Base-by-base conservation (phyloP, 2,888 invertebrate species). In the Heteropelma amictum region DNA sequence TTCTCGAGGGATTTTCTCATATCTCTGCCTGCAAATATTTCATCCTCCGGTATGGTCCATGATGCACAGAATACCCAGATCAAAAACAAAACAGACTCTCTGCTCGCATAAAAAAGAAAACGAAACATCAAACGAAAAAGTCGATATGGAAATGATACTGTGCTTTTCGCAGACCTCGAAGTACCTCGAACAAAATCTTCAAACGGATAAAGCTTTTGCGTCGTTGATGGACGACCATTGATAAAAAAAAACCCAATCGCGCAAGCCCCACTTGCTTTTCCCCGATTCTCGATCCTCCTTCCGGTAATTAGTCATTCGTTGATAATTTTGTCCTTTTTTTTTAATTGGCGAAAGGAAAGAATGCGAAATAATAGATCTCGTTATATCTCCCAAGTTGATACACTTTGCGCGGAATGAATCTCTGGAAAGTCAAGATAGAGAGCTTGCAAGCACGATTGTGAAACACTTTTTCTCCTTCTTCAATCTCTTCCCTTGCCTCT, bases 21-120 rank as follows among this genome's bases (percentile, higher is more conserved):
- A 67, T 67, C n/a, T n/a, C 67, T 67, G 54, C 60, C 26, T 54
- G 38, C 53, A 38, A 67, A 45, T 47, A 10, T 67, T 67, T 56
- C 10, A 58, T 49, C 56, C n/a, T 38, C 47, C n/a, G 7, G 12
- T 33, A 28, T 35, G 21, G 33, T n/a, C n/a, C n/a, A n/a, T n/a
- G n/a, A n/a, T n/a, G n/a, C n/a, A n/a, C n/a, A n/a, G n/a, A n/a
- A n/a, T n/a, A n/a, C n/a, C n/a, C n/a, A n/a, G n/a, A n/a, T n/a
- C n/a, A n/a, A n/a, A n/a, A n/a, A n/a, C n/a, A n/a, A n/a, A n/a
- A n/a, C n/a, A n/a, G n/a, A n/a, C n/a, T n/a, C n/a, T n/a, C n/a
- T n/a, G n/a, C n/a, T n/a, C n/a, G n/a, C n/a, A n/a, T 8, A 3
- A 33, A 10, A 8, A 3, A 33, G n/a, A 33, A 33, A 33, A 4